Conservation (phyloP, 2,113 vertebrate genomes). For the Tragulus kanchil region DNA sequence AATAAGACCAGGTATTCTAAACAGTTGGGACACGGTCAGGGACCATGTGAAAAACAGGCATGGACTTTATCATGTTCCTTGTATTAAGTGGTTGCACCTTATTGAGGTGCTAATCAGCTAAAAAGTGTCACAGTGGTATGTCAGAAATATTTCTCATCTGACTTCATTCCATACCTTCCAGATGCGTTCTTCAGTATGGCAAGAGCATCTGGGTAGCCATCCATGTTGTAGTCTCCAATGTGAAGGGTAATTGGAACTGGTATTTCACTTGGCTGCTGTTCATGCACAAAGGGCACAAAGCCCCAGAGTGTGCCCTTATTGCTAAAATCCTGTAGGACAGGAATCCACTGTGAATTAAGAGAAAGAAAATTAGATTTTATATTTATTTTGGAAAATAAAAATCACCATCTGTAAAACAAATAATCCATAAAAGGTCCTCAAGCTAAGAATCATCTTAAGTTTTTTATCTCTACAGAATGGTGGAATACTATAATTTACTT, state of each 20-base stretch:
- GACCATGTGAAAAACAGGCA: not conserved
- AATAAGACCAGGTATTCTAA: not conserved
- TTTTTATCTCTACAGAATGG: not conserved
- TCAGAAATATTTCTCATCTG: constrained; percentile 22
- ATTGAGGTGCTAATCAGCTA: not conserved
- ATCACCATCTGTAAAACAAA: not conserved
- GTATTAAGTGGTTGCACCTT: not conserved
- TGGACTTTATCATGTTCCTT: not conserved
- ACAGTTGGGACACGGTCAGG: not conserved
- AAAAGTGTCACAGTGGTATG: not conserved
- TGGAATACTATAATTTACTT: not conserved
- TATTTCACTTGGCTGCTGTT: constrained; percentile 74
- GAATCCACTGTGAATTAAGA: constrained; percentile 90
- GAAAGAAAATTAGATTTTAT: not conserved
- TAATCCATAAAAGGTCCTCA: not conserved
- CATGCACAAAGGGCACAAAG: constrained; percentile 87
- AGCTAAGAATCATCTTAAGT: not conserved
- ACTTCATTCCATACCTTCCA: constrained; percentile 89
- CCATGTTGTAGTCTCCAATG: constrained; percentile 98
- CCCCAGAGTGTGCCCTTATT: constrained; percentile 92
- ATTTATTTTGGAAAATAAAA: not conserved
- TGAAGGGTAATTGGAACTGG: constrained; percentile 92
- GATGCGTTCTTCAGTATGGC: constrained; percentile 94
- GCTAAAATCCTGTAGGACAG: constrained; percentile 93
- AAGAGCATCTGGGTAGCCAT: constrained; percentile 97